These are phyloP conservation scores for Parnassius glacialis DNA, from an alignment of 2,888 invertebrate genomes.

Conservation along the genomic window DNA sequence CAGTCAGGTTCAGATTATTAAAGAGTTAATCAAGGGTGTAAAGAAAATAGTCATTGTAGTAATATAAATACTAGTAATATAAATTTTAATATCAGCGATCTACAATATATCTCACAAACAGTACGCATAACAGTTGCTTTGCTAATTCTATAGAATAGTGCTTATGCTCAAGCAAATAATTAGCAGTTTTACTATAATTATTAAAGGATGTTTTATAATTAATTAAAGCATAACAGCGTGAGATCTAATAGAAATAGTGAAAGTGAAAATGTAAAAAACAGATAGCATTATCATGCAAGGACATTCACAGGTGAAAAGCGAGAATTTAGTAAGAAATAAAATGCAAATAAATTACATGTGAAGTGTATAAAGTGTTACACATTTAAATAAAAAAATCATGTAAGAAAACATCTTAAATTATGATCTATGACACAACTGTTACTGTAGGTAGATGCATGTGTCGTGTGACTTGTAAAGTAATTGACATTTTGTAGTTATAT, in stretches of 20 bases:
- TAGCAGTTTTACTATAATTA: conserved; percentile 43
- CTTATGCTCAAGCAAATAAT: conserved; percentile 67
- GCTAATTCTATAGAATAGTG: conserved; percentile 55
- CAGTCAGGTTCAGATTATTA: conserved; percentile 44
- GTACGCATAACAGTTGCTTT: conserved; percentile 79
- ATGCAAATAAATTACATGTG: conserved; percentile 9
- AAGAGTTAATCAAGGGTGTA: conserved; percentile 68
- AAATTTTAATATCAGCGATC: conserved; percentile 48
- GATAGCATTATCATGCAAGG: conserved; percentile 15
- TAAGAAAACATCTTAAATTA: conserved; percentile 75
- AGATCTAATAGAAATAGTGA: conserved; percentile 29
- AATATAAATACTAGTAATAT: conserved; percentile 46
- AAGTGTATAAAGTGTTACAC: conserved; percentile 28
- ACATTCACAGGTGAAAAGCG: conserved; percentile 7
- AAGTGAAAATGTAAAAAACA: conserved; percentile 3
- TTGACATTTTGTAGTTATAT: conserved; percentile 55
- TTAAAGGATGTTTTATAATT: conserved; percentile 43
- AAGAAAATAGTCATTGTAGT: conserved; percentile 59
- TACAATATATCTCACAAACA: conserved; percentile 57
- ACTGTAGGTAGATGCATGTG: conserved; percentile 29
- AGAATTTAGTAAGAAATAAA: conserved; percentile 4
- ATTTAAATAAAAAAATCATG: conserved; percentile 37
- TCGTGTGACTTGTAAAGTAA: conserved; percentile 70
- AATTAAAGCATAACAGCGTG: conserved; percentile 53
- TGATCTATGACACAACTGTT: conserved; percentile 39